Base-by-base conservation (phyloP, 2,113 vertebrate genomes). In the Pelecanus crispus region DNA sequence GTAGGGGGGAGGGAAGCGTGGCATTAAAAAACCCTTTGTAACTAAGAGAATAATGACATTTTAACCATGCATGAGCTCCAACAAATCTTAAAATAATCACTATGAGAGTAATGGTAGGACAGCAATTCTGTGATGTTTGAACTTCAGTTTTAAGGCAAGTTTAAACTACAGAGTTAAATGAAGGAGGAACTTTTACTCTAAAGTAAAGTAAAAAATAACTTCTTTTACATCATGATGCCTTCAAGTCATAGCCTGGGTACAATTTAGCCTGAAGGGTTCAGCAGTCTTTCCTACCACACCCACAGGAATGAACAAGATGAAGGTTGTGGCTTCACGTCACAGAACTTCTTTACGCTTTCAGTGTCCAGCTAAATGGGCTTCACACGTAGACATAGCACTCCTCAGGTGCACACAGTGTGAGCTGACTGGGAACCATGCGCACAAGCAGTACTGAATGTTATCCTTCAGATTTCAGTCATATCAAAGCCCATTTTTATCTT, bases 331-430 rank as follows among this genome's bases (percentile, higher is more conserved):
- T 92, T 78, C 1, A 3, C 17, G 61, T 81, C n/a, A 40, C 34
- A 81, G 55, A 86, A 34, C 38, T 77, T 62, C 40, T 71, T 88
- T 62, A 79, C 59, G 75, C 55, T 92, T 93, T 95, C 72, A 59
- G 52, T 81, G 32, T 40, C 6, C 36, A 72, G 31, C 8, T 91
- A 84, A 93, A 93, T 65, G 63, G 45, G 18, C 59, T 86, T 93
- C 83, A 72, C 7, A 38, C 67, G 75, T 55, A 83, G 36, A 19
- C 50, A 66, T 50, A 42, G 13, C 28, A 11, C 29, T 87, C 18
- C 49, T 65, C 70, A 83, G 38, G 62, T 45, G 55, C 10, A 29
- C 8, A 24, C 16, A 77, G 29, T 44, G 36, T 36, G 44, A 59
- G n/a, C 67, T 81, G 55, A 62, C 29, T 77, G 53, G 20, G 50